Evolutionary conservation across 2,113 vertebrate genomes (phyloP).

Genomic region (Gadus macrocephalus): DNA sequence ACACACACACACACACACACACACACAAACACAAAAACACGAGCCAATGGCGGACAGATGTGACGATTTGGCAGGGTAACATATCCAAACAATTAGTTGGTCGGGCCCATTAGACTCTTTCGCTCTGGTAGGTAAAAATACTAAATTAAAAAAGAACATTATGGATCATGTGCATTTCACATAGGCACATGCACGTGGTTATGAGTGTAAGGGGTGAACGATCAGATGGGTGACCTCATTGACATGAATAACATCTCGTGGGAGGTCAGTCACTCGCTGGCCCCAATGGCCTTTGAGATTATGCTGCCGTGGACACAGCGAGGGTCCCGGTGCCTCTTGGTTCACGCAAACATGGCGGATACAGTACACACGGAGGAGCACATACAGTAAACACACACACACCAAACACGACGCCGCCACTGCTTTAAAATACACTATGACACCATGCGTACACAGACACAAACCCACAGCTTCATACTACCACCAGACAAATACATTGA

Average conservation of each 20-base stretch:
- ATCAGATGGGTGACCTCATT: slow-evolving; percentile 58
- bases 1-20: background rate
- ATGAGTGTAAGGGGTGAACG: slow-evolving; percentile 59
- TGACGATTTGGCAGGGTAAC: background rate
- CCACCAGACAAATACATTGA: no score
- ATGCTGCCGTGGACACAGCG: slow-evolving; percentile 10
- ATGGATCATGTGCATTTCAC: background rate
- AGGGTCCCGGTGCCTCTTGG: background rate
- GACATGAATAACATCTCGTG: slow-evolving; percentile 57
- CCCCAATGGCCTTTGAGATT: slow-evolving; percentile 45
- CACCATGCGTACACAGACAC: no score
- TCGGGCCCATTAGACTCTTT: no score
- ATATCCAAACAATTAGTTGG: no score
- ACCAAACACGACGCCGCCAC: no score
- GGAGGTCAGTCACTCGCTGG: slow-evolving; percentile 65
- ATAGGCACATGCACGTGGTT: slow-evolving; percentile 34
- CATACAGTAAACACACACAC: slow-evolving; percentile 20
- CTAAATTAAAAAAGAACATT: no score
- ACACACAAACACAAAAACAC: background rate
- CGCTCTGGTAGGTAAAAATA: no score
- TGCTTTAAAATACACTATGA: no score
- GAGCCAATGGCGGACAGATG: no score
- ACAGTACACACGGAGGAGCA: slow-evolving; percentile 24
- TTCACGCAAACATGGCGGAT: slow-evolving; percentile 17
- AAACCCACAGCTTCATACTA: no score